These are phyloP conservation scores for Dascyllus trimaculatus DNA, from an alignment of 2,113 vertebrate genomes.

Conservation along the genomic window DNA sequence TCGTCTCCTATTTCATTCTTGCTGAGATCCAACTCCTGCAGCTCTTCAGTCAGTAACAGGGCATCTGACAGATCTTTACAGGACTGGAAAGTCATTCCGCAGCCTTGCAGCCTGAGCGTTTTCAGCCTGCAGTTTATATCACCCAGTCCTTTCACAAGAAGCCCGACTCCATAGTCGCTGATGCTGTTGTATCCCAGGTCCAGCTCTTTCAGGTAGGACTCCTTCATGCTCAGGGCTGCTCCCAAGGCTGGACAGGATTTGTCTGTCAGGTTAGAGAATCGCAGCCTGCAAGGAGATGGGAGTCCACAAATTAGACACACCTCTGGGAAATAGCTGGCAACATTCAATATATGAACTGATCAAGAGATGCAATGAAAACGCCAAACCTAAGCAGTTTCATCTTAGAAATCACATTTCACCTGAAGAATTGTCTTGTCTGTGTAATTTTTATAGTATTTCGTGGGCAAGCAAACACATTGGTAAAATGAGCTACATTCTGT, in stretches of 20 bases:
- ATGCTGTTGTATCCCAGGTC: slow-evolving; percentile 73
- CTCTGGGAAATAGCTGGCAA: not conserved
- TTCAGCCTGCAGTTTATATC: slow-evolving; percentile 49
- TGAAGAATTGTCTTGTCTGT: too few relatives aligned
- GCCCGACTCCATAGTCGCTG: slow-evolving; percentile 37
- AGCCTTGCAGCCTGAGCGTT: slow-evolving; percentile 44
- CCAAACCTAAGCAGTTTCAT: too few relatives aligned
- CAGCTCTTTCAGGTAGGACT: slow-evolving; percentile 59
- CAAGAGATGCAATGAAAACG: too few relatives aligned
- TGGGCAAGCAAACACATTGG: too few relatives aligned
- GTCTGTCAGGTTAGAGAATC: slow-evolving; percentile 69
- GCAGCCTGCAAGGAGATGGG: slow-evolving; percentile 42
- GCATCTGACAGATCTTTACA: slow-evolving; percentile 40
- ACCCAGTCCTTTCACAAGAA: slow-evolving; percentile 41
- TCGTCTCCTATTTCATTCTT: slow-evolving; percentile 50
- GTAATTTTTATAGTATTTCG: too few relatives aligned
- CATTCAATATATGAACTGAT: not conserved
- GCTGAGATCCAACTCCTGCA: slow-evolving; percentile 67
- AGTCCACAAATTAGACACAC: not conserved
- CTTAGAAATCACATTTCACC: too few relatives aligned
- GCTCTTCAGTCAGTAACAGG: slow-evolving; percentile 11
- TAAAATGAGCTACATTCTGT: too few relatives aligned
- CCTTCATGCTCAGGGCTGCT: slow-evolving; percentile 32
- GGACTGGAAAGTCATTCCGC: slow-evolving; percentile 21
- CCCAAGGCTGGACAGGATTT: slow-evolving; percentile 55